Percentiles rank a stretch among this genome's conserved stretches.
These are phyloP conservation scores for Dynastes tityus DNA, from an alignment of 2,888 invertebrate species.

Conservation along the genomic window DNA sequence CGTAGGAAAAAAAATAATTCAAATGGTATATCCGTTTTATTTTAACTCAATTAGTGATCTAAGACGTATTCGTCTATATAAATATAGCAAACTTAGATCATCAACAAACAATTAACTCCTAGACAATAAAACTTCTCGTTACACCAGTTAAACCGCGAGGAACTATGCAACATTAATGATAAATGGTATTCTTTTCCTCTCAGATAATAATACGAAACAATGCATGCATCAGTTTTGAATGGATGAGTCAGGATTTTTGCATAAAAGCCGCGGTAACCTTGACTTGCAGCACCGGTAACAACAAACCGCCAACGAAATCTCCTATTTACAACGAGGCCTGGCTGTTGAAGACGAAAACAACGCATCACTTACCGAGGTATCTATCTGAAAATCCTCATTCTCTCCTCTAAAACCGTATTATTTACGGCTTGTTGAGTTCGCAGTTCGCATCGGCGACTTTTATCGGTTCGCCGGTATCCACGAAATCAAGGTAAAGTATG, in stretches of 20 bases:
- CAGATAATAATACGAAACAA: slow-evolving; percentile 4
- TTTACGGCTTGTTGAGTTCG: slow-evolving; percentile 1
- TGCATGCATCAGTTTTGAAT: slow-evolving; percentile 31
- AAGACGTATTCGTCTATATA: too few species aligned
- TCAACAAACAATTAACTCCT: too few species aligned
- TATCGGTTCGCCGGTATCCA: not conserved
- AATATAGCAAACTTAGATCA: too few species aligned
- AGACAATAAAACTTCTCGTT: not conserved
- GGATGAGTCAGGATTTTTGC: slow-evolving; percentile 35
- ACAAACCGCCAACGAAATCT: slow-evolving; percentile 10
- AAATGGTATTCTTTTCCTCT: slow-evolving; percentile 5
- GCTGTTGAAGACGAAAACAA: not conserved
- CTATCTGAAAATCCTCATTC: too few species aligned
- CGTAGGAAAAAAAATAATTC: too few species aligned
- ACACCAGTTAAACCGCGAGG: slow-evolving; percentile 12
- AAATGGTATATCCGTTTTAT: too few species aligned
- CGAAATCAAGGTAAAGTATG: slow-evolving; percentile 54
- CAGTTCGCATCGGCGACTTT: slow-evolving; percentile 6
- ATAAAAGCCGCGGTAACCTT: slow-evolving; percentile 30
- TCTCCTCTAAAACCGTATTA: not conserved
- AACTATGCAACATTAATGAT: slow-evolving; percentile 15
- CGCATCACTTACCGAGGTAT: not conserved
- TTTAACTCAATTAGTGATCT: too few species aligned
- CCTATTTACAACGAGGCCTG: slow-evolving; percentile 19
- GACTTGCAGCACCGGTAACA: not conserved